Percentiles rank a stretch among this genome's conserved stretches.
Evolutionary conservation across 2,113 vertebrate genomes (phyloP).

Genomic region (Indicator indicator): DNA sequence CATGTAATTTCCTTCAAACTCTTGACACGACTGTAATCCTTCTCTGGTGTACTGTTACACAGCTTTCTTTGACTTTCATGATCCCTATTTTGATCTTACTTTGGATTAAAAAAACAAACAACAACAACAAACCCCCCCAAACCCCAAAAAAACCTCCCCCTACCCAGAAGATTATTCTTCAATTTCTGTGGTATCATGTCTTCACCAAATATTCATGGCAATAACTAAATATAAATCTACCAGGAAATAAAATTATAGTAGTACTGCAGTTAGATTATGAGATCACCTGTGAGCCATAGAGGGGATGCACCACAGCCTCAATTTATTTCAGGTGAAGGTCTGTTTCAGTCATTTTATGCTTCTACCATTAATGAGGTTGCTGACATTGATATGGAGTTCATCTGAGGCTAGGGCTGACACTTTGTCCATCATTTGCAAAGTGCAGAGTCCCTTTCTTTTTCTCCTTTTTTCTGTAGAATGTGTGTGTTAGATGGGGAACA

Average conservation of each 20-base stretch:
- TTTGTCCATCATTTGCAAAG: not conserved
- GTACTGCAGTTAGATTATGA: not conserved
- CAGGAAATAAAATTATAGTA: not conserved
- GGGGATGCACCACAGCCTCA: not conserved
- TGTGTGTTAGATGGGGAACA: not conserved
- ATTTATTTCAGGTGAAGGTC: not conserved
- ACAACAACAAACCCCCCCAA: too few relatives aligned
- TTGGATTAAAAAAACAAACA: not conserved
- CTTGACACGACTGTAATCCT: not conserved
- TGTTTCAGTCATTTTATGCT: not conserved
- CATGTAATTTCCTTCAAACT: slow-evolving; percentile 24
- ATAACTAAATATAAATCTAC: not conserved
- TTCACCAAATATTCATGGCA: slow-evolving; percentile 12
- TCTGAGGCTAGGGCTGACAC: not conserved
- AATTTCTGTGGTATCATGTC: too few relatives aligned
- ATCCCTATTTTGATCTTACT: not conserved
- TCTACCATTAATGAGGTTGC: not conserved
- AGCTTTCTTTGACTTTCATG: not conserved
- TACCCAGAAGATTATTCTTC: too few relatives aligned
- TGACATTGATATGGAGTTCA: not conserved
- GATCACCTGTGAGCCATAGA: not conserved
- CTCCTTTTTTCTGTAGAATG: not conserved
- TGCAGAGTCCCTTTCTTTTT: too few relatives aligned
- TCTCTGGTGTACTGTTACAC: not conserved
- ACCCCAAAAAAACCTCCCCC: too few relatives aligned